Percentiles rank a stretch among this genome's conserved stretches.
These are phyloP conservation scores for Petrolisthes cinctipes DNA, from an alignment of 2,888 invertebrate species.

Conservation along the genomic window DNA sequence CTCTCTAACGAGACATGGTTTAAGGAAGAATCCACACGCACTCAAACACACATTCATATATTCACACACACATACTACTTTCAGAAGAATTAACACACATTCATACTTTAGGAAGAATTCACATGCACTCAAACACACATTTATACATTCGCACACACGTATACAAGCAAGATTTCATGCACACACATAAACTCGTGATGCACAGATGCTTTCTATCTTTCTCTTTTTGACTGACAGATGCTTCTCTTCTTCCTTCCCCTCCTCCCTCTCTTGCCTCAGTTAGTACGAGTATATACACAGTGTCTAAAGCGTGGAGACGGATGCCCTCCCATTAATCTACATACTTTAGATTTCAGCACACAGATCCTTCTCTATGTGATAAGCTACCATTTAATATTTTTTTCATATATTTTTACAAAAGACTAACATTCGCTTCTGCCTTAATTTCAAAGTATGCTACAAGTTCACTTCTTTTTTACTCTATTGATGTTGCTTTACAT, in stretches of 20 bases:
- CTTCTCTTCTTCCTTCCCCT: not conserved
- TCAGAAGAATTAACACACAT: not conserved
- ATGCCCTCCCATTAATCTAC: too few relatives aligned
- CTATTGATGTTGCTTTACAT: too few relatives aligned
- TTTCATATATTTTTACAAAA: too few relatives aligned
- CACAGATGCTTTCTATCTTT: not conserved
- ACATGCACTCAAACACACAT: not conserved
- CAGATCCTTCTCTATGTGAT: too few relatives aligned
- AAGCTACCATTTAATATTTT: not conserved
- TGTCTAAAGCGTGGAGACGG: too few relatives aligned
- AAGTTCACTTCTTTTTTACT: too few relatives aligned
- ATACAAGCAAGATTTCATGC: conserved; percentile 31
- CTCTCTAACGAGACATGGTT: too few relatives aligned
- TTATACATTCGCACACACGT: not conserved
- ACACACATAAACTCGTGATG: conserved; percentile 15
- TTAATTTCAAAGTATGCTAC: too few relatives aligned
- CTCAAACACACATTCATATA: too few relatives aligned
- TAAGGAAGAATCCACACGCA: too few relatives aligned
- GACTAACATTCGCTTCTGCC: too few relatives aligned
- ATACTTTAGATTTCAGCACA: too few relatives aligned
- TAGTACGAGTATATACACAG: not conserved
- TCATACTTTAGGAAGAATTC: not conserved
- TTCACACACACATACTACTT: not conserved
- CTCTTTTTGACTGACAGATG: not conserved
- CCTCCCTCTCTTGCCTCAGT: not conserved